Conservation (phyloP, 2,113 vertebrate genomes). For the Athene noctua region DNA sequence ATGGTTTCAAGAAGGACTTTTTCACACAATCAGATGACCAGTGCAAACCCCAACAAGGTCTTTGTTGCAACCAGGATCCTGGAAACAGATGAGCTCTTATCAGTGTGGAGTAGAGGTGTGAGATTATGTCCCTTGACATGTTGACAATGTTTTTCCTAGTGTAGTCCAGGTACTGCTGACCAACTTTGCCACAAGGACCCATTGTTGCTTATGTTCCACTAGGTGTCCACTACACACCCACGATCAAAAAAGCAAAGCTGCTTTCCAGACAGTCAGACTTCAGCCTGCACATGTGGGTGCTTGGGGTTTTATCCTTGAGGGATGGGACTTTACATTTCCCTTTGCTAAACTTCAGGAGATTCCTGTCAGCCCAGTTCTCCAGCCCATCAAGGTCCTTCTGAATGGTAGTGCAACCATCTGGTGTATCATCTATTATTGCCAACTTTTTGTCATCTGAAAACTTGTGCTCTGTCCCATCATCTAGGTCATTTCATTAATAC, state of each 20-base stretch:
- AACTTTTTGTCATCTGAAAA: neutral
- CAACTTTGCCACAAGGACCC: neutral
- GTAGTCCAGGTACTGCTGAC: neutral
- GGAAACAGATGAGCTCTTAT: neutral
- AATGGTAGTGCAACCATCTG: neutral
- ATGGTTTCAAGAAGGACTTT: neutral
- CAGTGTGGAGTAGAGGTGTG: neutral
- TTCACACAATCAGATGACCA: neutral
- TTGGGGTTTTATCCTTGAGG: neutral
- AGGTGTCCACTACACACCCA: neutral
- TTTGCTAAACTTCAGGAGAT: neutral
- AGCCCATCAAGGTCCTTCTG: neutral
- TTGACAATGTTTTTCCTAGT: neutral
- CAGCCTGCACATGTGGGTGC: neutral
- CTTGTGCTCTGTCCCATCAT: neutral
- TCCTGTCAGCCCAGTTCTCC: neutral
- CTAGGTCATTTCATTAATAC: neutral
- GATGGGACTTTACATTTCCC: neutral
- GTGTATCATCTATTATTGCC: neutral
- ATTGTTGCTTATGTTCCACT: neutral
- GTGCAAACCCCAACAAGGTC: neutral
- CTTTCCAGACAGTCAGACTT: neutral
- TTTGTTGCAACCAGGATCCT: neutral
- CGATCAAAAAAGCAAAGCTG: neutral
- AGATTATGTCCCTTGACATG: rapidly evolving